Evolutionary conservation across 2,888 invertebrate species (phyloP).

Genomic region (Plagodis pulveraria): DNA sequence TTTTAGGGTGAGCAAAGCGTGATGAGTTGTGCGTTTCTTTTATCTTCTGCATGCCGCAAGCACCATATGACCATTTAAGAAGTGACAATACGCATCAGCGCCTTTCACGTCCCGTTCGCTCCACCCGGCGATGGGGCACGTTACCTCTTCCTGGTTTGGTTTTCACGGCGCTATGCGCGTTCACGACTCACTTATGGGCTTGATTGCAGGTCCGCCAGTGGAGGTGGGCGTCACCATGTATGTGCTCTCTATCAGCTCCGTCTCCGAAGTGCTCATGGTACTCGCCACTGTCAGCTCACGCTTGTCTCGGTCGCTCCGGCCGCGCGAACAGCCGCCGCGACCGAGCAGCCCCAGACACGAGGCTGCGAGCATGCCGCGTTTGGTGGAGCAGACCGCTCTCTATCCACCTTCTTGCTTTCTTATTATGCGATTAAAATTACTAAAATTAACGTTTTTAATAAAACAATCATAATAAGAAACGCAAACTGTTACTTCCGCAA

Average conservation of each 20-base stretch:
- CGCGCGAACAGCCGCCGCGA: slow-evolving; percentile 67
- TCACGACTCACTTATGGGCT: slow-evolving; percentile 79
- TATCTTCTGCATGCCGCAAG: slow-evolving; percentile 26
- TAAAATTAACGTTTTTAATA: slow-evolving; percentile 42
- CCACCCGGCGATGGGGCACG: slow-evolving; percentile 70
- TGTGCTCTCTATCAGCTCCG: slow-evolving; percentile 98
- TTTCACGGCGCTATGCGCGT: slow-evolving; percentile 70
- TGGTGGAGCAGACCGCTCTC: slow-evolving; percentile 78
- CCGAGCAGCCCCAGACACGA: slow-evolving; percentile 84
- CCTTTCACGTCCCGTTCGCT: slow-evolving; percentile 51
- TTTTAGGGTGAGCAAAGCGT: neutral
- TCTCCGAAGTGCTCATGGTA: slow-evolving; percentile 99
- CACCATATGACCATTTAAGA: neutral
- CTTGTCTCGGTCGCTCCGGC: slow-evolving; percentile 75
- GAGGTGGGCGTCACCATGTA: slow-evolving; percentile 99
- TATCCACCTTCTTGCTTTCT: slow-evolving; percentile 81
- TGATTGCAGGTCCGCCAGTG: slow-evolving; percentile 97
- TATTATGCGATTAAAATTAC: slow-evolving; percentile 68
- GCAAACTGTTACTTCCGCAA: slow-evolving; percentile 62
- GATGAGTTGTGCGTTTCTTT: neutral
- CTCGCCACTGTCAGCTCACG: slow-evolving; percentile 81
- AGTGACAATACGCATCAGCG: slow-evolving; percentile 53
- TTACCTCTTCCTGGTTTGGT: slow-evolving; percentile 74
- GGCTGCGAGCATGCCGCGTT: slow-evolving; percentile 84
- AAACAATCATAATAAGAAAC: slow-evolving; percentile 76